Conservation (phyloP, 2,888 invertebrate genomes). For the Agrochola circellaris region DNA sequence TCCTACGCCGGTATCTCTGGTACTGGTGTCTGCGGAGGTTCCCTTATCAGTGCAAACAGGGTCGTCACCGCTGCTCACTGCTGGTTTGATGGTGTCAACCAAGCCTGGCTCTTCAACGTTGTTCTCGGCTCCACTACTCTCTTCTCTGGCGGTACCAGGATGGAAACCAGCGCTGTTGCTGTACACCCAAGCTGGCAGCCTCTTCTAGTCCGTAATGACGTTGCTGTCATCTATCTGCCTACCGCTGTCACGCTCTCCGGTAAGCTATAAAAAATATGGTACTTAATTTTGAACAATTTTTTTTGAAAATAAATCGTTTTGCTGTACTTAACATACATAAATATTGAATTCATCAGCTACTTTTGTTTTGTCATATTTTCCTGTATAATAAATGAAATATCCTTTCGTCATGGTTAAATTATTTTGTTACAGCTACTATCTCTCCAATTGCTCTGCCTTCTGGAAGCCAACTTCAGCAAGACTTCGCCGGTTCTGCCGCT, state of each 20-base stretch:
- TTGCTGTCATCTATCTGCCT: constrained; percentile 75
- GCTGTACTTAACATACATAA: too few species aligned
- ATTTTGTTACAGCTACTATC: constrained; percentile 69
- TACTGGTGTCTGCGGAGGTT: constrained; percentile 77
- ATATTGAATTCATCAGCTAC: not conserved
- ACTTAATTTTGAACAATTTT: too few species aligned
- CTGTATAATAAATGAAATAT: not conserved
- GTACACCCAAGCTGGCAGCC: constrained; percentile 76
- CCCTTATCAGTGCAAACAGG: constrained; percentile 70
- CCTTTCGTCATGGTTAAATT: not conserved
- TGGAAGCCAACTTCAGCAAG: constrained; percentile 60
- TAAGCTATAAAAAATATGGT: constrained; percentile 53
- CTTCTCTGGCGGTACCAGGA: constrained; percentile 75
- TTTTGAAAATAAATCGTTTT: too few species aligned
- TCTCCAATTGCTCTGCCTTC: constrained; percentile 71
- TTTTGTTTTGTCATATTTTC: not conserved
- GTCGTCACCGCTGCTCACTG: constrained; percentile 82
- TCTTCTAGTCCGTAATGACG: constrained; percentile 72
- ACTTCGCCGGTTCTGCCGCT: constrained; percentile 68
- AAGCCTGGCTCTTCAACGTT: constrained; percentile 75
- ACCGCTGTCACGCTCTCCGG: constrained; percentile 65
- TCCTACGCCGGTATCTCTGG: constrained; percentile 37
- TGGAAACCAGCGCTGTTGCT: constrained; percentile 69
- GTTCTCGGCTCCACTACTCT: constrained; percentile 75
- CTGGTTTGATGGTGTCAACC: constrained; percentile 79